A percentile compares a stretch with the other conserved stretches of the same genome.
Conservation (phyloP, 2,888 invertebrate species). For the Hypomecis atomaria region DNA sequence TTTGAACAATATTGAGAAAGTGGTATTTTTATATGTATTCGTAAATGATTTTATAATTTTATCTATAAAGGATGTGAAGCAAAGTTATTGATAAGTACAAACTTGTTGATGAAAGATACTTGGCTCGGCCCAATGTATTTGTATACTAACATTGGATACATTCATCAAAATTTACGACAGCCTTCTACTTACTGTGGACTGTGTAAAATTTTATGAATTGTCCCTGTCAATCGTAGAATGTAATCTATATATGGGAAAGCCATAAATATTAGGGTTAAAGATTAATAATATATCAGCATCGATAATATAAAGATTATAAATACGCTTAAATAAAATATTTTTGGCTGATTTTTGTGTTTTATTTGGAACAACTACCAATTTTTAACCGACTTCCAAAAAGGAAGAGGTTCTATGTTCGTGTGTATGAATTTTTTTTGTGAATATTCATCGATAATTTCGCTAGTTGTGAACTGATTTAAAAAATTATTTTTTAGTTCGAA, state of each 20-base stretch:
- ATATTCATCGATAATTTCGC: no score
- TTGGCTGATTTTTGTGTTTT: slow-evolving; percentile 78
- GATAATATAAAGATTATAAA: slow-evolving; percentile 83
- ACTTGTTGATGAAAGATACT: slow-evolving; percentile 63
- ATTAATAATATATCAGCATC: slow-evolving; percentile 83
- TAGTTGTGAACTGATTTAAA: no score
- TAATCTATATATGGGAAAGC: slow-evolving; percentile 71
- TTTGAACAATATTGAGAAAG: slow-evolving; percentile 69
- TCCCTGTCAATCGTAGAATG: slow-evolving; percentile 61
- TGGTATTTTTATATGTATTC: slow-evolving; percentile 79
- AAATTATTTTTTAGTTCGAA: no score
- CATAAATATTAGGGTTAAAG: slow-evolving; percentile 80
- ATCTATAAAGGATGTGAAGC: slow-evolving; percentile 59
- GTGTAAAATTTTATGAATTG: slow-evolving; percentile 62
- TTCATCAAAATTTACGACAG: slow-evolving; percentile 62
- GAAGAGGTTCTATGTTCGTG: no score
- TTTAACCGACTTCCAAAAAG: no score
- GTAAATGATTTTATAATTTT: slow-evolving; percentile 65
- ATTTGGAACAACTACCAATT: slow-evolving; percentile 47
- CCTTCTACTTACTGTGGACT: slow-evolving; percentile 45
- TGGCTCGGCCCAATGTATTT: slow-evolving; percentile 71
- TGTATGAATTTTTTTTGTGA: no score
- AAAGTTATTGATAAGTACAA: slow-evolving; percentile 78
- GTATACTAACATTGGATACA: slow-evolving; percentile 66
- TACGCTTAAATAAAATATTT: slow-evolving; percentile 86